Base-by-base conservation (phyloP, 2,888 invertebrate genomes). In the Tenthredo distinguenda region DNA sequence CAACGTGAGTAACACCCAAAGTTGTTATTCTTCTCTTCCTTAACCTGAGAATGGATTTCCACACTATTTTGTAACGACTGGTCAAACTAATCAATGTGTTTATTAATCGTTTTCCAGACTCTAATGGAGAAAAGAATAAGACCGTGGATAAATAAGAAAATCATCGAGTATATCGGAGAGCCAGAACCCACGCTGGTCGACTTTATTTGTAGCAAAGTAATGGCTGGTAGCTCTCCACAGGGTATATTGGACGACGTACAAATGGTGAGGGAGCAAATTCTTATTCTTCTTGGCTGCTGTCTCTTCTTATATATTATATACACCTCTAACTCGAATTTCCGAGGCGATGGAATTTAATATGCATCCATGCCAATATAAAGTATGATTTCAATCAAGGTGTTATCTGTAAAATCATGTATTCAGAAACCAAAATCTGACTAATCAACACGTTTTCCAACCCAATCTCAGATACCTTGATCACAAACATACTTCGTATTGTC, bases 71-170 rank as follows among this genome's bases (percentile, higher is more conserved):
- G 5, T n/a, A 50, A 50, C 50, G 4, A 50, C 0, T n/a, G n/a
- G n/a, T n/a, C 5, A 1, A 43, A 68, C 31, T 10, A 15, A 62
- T 81, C 65, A 15, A 34, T 0, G 7, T 26, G 18, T 68, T 18
- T 50, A 85, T 15, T 15, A 34, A 94, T 96, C 95, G 95, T 96
- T 95, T 96, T 96, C 92, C 95, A 95, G 93, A 94, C 94, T 87
- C 94, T 97, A 90, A 99, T 99, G 98, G 99, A 99, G 93, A 97
- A 97, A 93, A 97, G 99, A 93, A 99, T 99, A 93, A 96, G 98
- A 87, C 99, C 99, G 74, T 99, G 99, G 99, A 99, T 99, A 90
- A 99, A 99, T 94, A 99, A 99, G 95, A 99, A 99, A 95, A 99
- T 99, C 86, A 97, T 99, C 88, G 99, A 99, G 94, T 99, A 99